These are phyloP conservation scores for Phymastichus coffea DNA, from an alignment of 1,140 invertebrate genomes.

Conservation along the genomic window DNA sequence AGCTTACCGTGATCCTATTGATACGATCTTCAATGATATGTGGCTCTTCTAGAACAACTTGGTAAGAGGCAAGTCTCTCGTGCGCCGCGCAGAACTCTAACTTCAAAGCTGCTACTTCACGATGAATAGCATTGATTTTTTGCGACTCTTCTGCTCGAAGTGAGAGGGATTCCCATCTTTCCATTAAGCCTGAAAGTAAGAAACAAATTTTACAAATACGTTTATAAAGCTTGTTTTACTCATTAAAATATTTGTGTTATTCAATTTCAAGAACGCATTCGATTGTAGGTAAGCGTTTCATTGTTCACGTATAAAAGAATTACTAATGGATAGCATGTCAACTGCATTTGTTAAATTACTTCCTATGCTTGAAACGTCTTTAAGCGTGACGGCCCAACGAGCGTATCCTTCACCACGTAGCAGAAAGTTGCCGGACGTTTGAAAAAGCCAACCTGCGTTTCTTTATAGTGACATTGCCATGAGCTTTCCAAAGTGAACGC, in stretches of 20 bases:
- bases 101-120: constrained; percentile 53
- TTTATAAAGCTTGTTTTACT: too few relatives aligned
- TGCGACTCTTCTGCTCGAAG: constrained; percentile 57
- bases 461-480: background rate
- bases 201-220: too few relatives aligned
- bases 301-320: background rate
- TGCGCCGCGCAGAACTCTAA: constrained; percentile 45
- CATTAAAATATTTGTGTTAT: too few relatives aligned
- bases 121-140: constrained; percentile 52
- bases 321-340: background rate
- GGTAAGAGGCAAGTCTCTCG: constrained; percentile 47
- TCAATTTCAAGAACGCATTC: background rate
- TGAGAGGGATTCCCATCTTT: constrained; percentile 61
- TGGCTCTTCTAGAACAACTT: constrained; percentile 46
- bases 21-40: constrained; percentile 58
- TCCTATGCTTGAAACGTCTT: background rate
- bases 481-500: background rate
- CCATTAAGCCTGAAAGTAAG: constrained; percentile 58
- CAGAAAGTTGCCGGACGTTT: constrained; percentile 3
- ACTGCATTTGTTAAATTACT: background rate
- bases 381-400: background rate
- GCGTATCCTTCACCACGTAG: background rate
- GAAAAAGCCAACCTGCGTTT: too few relatives aligned
- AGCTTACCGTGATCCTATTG: constrained; percentile 57
- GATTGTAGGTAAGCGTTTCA: background rate